Evolutionary conservation across 2,797 vertebrate species (phyloP).

Genomic region (Picus viridis): DNA sequence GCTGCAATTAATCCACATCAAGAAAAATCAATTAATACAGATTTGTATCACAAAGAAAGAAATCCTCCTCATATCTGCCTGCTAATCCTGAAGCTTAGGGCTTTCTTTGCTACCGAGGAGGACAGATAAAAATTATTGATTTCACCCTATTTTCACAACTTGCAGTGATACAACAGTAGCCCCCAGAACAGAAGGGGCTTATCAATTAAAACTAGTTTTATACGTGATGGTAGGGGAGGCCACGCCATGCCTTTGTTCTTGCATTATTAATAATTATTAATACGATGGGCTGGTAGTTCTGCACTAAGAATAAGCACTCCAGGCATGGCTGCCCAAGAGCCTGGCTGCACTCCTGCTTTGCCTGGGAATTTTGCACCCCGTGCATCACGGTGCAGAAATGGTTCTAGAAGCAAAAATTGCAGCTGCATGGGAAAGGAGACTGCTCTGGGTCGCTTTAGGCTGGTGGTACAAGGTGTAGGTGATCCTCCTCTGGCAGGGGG

Average conservation of each 20-base stretch:
- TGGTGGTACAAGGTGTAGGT: neutral
- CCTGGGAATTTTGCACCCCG: neutral
- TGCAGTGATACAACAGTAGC: slow-evolving; percentile 35
- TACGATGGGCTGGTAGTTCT: neutral
- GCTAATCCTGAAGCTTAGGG: slow-evolving; percentile 71
- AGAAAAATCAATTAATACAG: slow-evolving; percentile 79
- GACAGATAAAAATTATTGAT: slow-evolving; percentile 69
- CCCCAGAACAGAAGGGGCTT: slow-evolving; percentile 60
- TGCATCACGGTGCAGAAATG: neutral
- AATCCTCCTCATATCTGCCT: slow-evolving; percentile 67
- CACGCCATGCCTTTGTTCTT: neutral
- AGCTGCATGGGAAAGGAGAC: slow-evolving; percentile 1
- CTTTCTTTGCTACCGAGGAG: slow-evolving; percentile 58
- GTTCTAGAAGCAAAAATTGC: slow-evolving; percentile 18
- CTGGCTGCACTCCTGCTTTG: neutral
- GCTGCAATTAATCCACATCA: slow-evolving; percentile 77
- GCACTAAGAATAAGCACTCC: neutral
- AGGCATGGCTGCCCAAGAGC: neutral
- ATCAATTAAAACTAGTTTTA: slow-evolving; percentile 59
- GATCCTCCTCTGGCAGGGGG: too few species aligned
- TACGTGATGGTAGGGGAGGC: neutral
- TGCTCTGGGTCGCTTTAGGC: slow-evolving; percentile 28
- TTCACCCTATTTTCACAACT: slow-evolving; percentile 65
- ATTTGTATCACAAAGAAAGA: slow-evolving; percentile 77
- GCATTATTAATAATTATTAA: slow-evolving; percentile 37